Evolutionary conservation across 2,113 vertebrate species (phyloP).

Genomic region (Uria lomvia): DNA sequence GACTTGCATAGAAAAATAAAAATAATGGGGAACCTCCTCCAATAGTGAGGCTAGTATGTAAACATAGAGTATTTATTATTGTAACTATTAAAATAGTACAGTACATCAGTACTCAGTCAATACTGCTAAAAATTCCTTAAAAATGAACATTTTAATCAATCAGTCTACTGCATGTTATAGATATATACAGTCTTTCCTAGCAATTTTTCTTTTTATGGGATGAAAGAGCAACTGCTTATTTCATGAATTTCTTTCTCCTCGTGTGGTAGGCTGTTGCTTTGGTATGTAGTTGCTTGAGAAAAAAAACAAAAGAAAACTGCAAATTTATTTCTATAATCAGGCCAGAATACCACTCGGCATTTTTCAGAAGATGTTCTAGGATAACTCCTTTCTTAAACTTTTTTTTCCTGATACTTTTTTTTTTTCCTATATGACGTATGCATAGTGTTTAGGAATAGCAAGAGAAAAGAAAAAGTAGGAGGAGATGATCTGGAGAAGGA

Average conservation of each 20-base stretch:
- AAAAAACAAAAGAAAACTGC: not conserved
- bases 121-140: not conserved
- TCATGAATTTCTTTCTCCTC: not conserved
- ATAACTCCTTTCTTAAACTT: not conserved
- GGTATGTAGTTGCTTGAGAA: not conserved
- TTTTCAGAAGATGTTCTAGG: not conserved
- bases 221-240: not conserved
- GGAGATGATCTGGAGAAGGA: not conserved
- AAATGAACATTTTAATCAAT: not conserved
- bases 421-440: not conserved
- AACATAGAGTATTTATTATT: not conserved
- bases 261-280: not conserved
- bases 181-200: not conserved
- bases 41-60: not conserved
- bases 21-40: rapidly evolving
- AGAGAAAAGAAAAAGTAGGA: not conserved
- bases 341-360: not conserved
- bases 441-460: not conserved
- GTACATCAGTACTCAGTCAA: not conserved
- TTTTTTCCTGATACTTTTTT: not conserved
- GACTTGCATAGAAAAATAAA: not conserved
- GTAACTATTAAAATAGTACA: not conserved
- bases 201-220: not conserved
- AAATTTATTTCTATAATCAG: not conserved
- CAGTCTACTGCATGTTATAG: not conserved